These are phyloP conservation scores for Synanthedon vespiformis DNA, from an alignment of 2,888 invertebrate genomes.

Conservation along the genomic window DNA sequence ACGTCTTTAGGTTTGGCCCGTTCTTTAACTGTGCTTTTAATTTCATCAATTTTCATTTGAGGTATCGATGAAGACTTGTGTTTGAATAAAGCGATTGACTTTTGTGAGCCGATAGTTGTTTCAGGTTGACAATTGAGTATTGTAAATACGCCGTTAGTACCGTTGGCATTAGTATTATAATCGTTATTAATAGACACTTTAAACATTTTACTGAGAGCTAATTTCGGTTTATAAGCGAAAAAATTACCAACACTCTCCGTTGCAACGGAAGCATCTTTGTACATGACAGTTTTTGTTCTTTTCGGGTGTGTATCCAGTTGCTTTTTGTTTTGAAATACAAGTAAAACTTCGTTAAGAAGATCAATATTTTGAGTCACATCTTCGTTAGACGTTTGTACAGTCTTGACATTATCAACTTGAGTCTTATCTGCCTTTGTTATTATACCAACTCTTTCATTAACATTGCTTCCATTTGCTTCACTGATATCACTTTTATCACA, in stretches of 20 bases:
- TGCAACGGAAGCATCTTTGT: constrained; percentile 36
- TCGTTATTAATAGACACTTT: constrained; percentile 32
- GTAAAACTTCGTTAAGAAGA: constrained; percentile 50
- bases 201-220: constrained; percentile 28
- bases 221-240: constrained; percentile 11
- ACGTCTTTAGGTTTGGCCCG: constrained; percentile 45
- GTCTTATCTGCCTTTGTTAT: not conserved
- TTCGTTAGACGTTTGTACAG: constrained; percentile 33
- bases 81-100: constrained; percentile 28
- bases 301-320: constrained; percentile 11
- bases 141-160: constrained; percentile 22
- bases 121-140: constrained; percentile 35
- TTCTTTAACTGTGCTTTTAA: constrained; percentile 41
- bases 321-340: constrained; percentile 48
- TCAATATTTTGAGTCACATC: constrained; percentile 32
- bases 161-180: constrained; percentile 5
- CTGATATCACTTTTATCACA: constrained; percentile 19
- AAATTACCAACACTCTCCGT: constrained; percentile 20
- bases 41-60: constrained; percentile 56
- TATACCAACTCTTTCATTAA: not conserved
- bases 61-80: constrained; percentile 56
- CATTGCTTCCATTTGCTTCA: constrained; percentile 7
- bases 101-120: constrained; percentile 13
- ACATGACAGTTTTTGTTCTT: constrained; percentile 19
- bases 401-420: constrained; percentile 6